A percentile compares a stretch with the other conserved stretches of the same genome.
Evolutionary conservation across 2,888 invertebrate species (phyloP).

Genomic region (Ernsta delagoae): DNA sequence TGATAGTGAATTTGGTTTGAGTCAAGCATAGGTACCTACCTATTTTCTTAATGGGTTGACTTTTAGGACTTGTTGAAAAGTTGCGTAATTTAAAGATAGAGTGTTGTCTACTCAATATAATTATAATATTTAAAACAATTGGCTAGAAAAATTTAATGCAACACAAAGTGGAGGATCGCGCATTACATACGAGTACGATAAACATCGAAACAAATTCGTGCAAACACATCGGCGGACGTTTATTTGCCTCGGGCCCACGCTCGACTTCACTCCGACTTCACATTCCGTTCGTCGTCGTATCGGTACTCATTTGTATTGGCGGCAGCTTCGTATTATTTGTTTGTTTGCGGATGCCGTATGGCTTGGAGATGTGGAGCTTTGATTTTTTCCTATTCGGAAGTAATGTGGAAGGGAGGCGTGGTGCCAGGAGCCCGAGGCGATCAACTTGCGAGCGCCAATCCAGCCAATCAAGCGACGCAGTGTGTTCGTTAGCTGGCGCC

Average conservation of each 20-base stretch:
- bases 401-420: conserved; percentile 72
- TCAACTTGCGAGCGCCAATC: conserved; percentile 68
- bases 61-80: no score
- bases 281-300: conserved; percentile 74
- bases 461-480: conserved; percentile 67
- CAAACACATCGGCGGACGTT: conserved; percentile 80
- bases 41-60: no score
- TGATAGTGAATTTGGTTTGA: no score
- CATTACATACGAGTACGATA: conserved; percentile 75
- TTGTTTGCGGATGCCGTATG: conserved; percentile 79
- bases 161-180: conserved; percentile 69
- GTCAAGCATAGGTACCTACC: no score
- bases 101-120: not conserved
- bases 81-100: no score
- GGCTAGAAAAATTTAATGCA: conserved; percentile 38
- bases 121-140: conserved; percentile 21
- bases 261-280: conserved; percentile 70
- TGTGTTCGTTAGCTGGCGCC: conserved; percentile 67
- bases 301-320: conserved; percentile 83
- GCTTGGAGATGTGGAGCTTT: conserved; percentile 62
- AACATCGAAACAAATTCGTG: conserved; percentile 79
- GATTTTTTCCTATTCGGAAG: conserved; percentile 83
- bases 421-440: conserved; percentile 70
- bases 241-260: conserved; percentile 78
- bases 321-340: conserved; percentile 80